phyloP scores from a whole-genome alignment of 92 coral and sea anemone genomes.

The Epizoanthus ramosus region DNA sequence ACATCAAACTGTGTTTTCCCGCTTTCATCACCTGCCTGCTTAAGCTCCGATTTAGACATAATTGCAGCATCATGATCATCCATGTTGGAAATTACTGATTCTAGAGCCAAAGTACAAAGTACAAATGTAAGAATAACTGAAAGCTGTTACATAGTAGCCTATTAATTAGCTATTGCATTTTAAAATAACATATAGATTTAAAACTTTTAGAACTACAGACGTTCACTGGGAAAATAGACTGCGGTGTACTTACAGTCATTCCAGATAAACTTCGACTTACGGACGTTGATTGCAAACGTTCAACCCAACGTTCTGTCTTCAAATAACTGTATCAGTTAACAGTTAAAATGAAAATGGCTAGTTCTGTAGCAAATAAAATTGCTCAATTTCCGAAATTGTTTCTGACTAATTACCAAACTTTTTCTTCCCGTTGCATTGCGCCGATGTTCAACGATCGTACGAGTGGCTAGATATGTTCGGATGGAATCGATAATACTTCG shows the following conservation, averaged over 20 bases:
- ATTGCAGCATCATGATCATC: not conserved
- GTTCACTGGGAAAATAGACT: not conserved
- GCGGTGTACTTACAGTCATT: constrained; percentile 43
- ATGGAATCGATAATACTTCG: constrained; percentile 8
- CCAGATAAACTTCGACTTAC: not conserved
- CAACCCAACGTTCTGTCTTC: not conserved
- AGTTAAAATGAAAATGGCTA: too few species aligned
- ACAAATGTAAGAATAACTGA: not conserved
- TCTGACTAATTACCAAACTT: not conserved
- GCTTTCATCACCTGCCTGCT: constrained; percentile 3
- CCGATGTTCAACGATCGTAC: not conserved
- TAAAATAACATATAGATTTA: not conserved
- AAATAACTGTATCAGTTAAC: not conserved
- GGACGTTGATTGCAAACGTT: not conserved
- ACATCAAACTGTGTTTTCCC: constrained; percentile 14
- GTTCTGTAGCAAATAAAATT: too few species aligned
- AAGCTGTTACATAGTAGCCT: not conserved
- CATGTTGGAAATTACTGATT: constrained; percentile 4
- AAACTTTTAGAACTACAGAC: not conserved
- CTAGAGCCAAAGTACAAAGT: not conserved
- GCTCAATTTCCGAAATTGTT: too few species aligned
- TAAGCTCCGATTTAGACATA: not conserved
- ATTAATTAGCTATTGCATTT: not conserved
- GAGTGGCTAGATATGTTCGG: not conserved
- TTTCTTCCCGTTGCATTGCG: not conserved